Evolutionary conservation across 2,797 vertebrate genomes (phyloP).

Genomic region (Ctenochaetus hawaiiensis): DNA sequence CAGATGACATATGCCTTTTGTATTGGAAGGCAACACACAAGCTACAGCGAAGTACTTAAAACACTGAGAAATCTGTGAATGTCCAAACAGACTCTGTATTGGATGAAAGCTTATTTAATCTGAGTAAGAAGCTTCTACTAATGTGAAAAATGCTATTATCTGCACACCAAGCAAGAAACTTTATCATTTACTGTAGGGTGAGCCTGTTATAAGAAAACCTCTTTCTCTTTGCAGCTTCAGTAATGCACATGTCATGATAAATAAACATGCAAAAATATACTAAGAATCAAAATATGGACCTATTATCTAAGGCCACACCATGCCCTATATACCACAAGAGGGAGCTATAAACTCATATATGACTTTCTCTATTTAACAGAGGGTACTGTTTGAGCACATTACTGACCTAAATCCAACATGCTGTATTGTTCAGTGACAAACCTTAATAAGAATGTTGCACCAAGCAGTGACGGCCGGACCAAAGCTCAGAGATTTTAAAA

Average conservation of each 20-base stretch:
- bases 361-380: neutral
- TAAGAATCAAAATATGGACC: neutral
- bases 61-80: neutral
- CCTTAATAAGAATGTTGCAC: neutral
- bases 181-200: neutral
- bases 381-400: constrained; percentile 3
- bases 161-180: neutral
- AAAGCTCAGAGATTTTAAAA: neutral
- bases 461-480: neutral
- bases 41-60: neutral
- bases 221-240: neutral
- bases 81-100: neutral
- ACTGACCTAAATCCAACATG: constrained; percentile 54
- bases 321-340: constrained; percentile 67
- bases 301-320: neutral
- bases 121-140: neutral
- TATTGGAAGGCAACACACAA: neutral
- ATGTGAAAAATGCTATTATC: neutral
- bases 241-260: neutral
- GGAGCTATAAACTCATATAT: constrained; percentile 63
- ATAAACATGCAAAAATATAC: neutral
- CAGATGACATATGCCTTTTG: neutral
- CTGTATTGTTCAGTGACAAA: constrained; percentile 16
- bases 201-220: neutral
- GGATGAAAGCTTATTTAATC: neutral